Conservation (phyloP, 2,888 invertebrate genomes). For the Oxyteleia sp. region DNA sequence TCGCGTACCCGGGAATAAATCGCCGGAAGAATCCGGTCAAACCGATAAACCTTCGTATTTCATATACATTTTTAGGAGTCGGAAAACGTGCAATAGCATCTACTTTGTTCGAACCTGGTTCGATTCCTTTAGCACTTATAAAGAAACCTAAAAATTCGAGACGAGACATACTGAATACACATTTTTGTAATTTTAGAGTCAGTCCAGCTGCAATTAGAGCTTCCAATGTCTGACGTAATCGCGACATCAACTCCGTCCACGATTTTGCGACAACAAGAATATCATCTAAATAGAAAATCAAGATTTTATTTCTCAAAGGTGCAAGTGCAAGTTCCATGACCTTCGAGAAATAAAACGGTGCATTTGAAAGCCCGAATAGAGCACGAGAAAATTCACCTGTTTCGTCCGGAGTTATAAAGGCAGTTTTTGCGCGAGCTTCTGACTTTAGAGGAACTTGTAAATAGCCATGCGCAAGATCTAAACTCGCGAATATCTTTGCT, state of each 20-base stretch:
- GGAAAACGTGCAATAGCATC: conserved; percentile 53
- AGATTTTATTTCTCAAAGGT: conserved; percentile 42
- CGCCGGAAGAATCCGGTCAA: too few species aligned
- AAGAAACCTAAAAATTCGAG: conserved; percentile 25
- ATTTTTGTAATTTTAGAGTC: conserved; percentile 76
- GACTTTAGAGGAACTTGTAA: conserved; percentile 60
- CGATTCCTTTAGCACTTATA: conserved; percentile 57
- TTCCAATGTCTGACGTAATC: conserved; percentile 60
- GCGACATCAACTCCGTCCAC: conserved; percentile 12
- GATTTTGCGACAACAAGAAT: conserved; percentile 67
- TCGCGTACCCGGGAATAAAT: too few species aligned
- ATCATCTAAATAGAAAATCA: conserved; percentile 57
- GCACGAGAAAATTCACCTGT: conserved; percentile 33
- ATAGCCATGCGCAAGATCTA: conserved; percentile 65
- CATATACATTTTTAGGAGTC: conserved; percentile 62
- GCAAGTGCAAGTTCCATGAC: conserved; percentile 56
- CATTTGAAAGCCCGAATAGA: conserved; percentile 80
- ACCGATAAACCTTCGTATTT: too few species aligned
- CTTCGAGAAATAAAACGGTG: conserved; percentile 76
- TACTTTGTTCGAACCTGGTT: conserved; percentile 69
- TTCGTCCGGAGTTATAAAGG: conserved; percentile 74
- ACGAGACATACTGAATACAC: conserved; percentile 60
- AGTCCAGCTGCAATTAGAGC: conserved; percentile 69
- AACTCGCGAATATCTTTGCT: conserved; percentile 19
- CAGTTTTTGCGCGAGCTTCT: conserved; percentile 57